Base-by-base conservation (phyloP, 2,113 vertebrate genomes). In the Anolis sagrei region DNA sequence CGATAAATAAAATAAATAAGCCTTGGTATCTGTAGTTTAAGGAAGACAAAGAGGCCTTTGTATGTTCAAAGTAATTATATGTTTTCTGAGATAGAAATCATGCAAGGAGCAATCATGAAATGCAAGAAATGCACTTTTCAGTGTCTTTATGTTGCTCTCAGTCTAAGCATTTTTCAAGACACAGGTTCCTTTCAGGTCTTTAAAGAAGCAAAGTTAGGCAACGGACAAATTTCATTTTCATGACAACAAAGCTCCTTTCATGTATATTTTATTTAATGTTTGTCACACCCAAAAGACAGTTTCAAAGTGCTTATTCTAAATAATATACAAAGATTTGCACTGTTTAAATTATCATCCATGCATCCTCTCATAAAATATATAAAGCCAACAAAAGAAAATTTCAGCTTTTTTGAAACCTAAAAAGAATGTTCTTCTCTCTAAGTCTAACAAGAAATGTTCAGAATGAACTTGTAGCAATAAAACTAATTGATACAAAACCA, bases 291-390 rank as follows among this genome's bases (percentile, higher is more conserved):
- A 79, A 88, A 58, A 83, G 62, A 72, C 61, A 25, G 82, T 90
- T 85, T 89, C 48, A 90, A 94, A 91, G 92, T 84, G 87, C 91
- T 84, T 82, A 0, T 79, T 81, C 82, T 7, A 88, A 89, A 81
- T 66, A 88, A 95, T 78, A 95, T 21, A 91, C 86, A 93, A 90
- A 92, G 44, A 68, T 11, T 76, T 79, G 86, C 84, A 87, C 90
- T 91, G 68, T 2, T 93, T 91, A 94, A 93, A 92, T 93, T 92
- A 94, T 80, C 44, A 90, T 80, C 61, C 95, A 93, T 95, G 95
- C 95, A 89, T 89, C 79, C 91, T 86, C 90, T 92, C 93, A 93
- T 89, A 94, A 94, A 95, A 93, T 92, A 93, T 92, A 95, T 91
- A 93, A 87, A 94, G 93, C 91, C 90, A 90, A 93, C 83, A 64